Evolutionary conservation across 2,797 vertebrate species (phyloP).

Genomic region (Pseudomugil tenellus): DNA sequence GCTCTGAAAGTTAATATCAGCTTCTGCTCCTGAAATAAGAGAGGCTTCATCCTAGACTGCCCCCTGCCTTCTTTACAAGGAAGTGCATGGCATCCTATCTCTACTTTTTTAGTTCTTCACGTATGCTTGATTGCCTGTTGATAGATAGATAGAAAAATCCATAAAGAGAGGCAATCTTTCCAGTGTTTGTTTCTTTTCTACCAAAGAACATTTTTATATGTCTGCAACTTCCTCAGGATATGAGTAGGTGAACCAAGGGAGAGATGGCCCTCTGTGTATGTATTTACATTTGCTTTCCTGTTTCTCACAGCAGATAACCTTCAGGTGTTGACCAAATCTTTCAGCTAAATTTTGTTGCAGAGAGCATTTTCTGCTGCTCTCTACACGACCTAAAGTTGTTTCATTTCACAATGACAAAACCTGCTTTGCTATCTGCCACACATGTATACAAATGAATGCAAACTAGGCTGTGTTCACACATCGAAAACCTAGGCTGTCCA

Average conservation of each 20-base stretch:
- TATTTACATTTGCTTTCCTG: constrained; percentile 56
- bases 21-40: constrained; percentile 31
- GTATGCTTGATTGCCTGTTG: constrained; percentile 1
- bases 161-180: constrained; percentile 1
- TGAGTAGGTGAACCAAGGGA: constrained; percentile 36
- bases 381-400: background rate
- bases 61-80: constrained; percentile 73
- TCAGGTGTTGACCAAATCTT: constrained; percentile 16
- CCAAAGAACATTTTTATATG: constrained; percentile 34
- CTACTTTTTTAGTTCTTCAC: background rate
- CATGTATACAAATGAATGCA: constrained; percentile 50
- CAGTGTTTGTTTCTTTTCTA: constrained; percentile 11
- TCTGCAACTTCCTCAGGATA: constrained; percentile 38
- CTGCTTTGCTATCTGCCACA: constrained; percentile 19
- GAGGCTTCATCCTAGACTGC: constrained; percentile 73
- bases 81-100: constrained; percentile 24
- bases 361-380: background rate
- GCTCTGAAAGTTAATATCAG: constrained; percentile 55
- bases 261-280: constrained; percentile 1
- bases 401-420: constrained; percentile 3
- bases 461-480: constrained; percentile 65
- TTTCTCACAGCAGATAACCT: constrained; percentile 44
- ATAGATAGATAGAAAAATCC: constrained; percentile 3
- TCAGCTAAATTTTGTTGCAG: constrained; percentile 6
- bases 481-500: constrained; percentile 31